Base-by-base conservation (phyloP, 1,140 invertebrate species). In the Drosophila oshimai region DNA sequence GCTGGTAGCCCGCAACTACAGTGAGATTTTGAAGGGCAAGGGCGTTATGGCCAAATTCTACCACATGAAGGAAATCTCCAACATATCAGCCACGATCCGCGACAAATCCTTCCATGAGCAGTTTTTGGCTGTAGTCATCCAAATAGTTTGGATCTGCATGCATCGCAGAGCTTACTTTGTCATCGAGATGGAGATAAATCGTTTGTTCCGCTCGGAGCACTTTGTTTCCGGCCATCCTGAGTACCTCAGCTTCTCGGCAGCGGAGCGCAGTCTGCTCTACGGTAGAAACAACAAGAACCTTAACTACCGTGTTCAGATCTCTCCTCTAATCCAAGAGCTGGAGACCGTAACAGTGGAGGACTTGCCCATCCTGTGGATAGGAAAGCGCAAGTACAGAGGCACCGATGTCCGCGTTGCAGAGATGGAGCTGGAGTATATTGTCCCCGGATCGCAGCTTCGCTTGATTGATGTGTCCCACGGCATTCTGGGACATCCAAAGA, bases 111-210 rank as follows among this genome's bases (percentile, higher is more conserved):
- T 90, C 20, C 74, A 89, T 33, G 79, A 90, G n/a, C 47, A 74
- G 0, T 89, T 90, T 4, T 24, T 90, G 6, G 74, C 87, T 3
- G 81, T 77, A 7, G 46, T 44, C 24, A 87, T 51, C 1, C 79
- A 90, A 37, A 68, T 90, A 7, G 68, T 89, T 0, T 90, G 89
- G 87, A 89, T 90, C 3, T 68, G 69, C 0, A 75, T 83, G 74
- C 72, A 89, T 36, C 65, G 89, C 0, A 57, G 87, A 12, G 87
- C 80, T 7, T 89, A 87, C 13, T 34, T 67, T 2, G 41, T 89
- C 4, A 90, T 90, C 13, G 83, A 90, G 42, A 73, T 72, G 76
- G 89, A 90, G 50, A 87, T 90, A 53, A 78, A 87, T 72, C 79
- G 89, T 2, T 24, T 90, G 0, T 90, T 90, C 37, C 49, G 83